phyloP scores from a whole-genome alignment of 2,888 invertebrate genomes.

The Heliconius cydno region DNA sequence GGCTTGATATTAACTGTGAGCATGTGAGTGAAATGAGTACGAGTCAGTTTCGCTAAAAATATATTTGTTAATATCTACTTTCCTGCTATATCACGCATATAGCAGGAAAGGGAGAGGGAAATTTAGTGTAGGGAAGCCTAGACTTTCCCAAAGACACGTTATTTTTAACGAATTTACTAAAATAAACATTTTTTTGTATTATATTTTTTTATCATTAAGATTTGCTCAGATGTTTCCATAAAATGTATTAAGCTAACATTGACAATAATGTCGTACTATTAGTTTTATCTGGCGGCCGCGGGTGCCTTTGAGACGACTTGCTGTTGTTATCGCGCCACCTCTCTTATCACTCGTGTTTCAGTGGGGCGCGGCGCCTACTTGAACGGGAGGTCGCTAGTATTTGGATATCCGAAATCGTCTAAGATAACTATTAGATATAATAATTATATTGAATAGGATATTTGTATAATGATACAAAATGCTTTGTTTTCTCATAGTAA shows the following conservation, averaged over 20 bases:
- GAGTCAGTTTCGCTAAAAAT: background rate
- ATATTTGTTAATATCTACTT: background rate
- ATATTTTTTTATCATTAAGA: background rate
- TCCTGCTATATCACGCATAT: too few relatives aligned
- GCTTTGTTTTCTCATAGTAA: background rate
- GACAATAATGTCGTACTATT: background rate
- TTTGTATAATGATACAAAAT: background rate
- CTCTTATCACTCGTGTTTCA: constrained; percentile 29
- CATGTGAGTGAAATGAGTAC: background rate
- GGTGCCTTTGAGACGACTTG: constrained; percentile 4
- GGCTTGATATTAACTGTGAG: too few relatives aligned
- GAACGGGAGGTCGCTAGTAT: constrained; percentile 11
- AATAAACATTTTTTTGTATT: background rate
- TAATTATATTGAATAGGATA: background rate
- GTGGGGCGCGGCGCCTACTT: constrained; percentile 20
- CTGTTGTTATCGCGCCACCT: constrained; percentile 18
- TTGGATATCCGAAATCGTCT: background rate
- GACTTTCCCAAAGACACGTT: background rate
- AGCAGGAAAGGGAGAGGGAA: too few relatives aligned
- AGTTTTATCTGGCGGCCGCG: constrained; percentile 8
- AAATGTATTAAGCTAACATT: background rate
- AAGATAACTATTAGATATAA: background rate
- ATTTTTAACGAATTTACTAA: background rate
- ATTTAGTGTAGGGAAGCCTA: too few relatives aligned
- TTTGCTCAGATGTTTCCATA: constrained; percentile 5